A percentile compares a stretch with the other conserved stretches of the same genome.
Evolutionary conservation across 2,888 invertebrate species (phyloP).

Genomic region (Ecliptopera silaceata): DNA sequence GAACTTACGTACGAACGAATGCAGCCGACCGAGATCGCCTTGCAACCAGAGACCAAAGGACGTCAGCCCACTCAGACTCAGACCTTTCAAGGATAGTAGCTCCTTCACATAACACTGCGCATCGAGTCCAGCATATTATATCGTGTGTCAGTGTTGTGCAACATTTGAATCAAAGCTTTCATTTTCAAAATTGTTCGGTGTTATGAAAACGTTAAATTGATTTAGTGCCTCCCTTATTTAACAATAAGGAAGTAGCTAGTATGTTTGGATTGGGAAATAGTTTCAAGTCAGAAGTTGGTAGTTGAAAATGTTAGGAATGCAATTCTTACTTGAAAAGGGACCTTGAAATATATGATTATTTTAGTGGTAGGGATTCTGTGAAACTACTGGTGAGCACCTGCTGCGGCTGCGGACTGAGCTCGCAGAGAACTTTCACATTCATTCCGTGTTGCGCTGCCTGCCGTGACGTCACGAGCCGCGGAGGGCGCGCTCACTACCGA

Average conservation of each 20-base stretch:
- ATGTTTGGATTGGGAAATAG: conserved; percentile 1
- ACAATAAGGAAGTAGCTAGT: not conserved
- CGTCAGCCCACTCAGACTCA: conserved; percentile 56
- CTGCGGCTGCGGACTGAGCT: conserved; percentile 59
- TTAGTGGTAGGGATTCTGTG: conserved; percentile 34
- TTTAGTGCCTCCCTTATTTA: conserved; percentile 35
- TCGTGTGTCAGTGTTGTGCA: conserved; percentile 54
- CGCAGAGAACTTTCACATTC: conserved; percentile 79
- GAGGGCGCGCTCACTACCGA: conserved; percentile 27
- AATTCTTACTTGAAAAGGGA: conserved; percentile 38
- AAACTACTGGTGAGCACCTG: conserved; percentile 70
- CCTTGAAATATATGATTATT: conserved; percentile 29
- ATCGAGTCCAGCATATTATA: conserved; percentile 50
- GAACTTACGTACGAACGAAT: conserved; percentile 62
- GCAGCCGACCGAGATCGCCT: conserved; percentile 64
- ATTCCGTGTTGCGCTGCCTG: conserved; percentile 69
- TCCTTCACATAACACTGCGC: conserved; percentile 49
- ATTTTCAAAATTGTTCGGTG: conserved; percentile 22
- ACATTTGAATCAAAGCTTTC: conserved; percentile 30
- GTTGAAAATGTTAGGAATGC: conserved; percentile 37
- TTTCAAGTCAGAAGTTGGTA: conserved; percentile 39
- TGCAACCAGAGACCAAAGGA: conserved; percentile 67
- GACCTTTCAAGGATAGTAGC: conserved; percentile 71
- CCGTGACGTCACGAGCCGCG: conserved; percentile 65
- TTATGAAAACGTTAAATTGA: conserved; percentile 51